Evolutionary conservation across 2,888 invertebrate genomes (phyloP).

Genomic region (Synergus laeviventris): DNA sequence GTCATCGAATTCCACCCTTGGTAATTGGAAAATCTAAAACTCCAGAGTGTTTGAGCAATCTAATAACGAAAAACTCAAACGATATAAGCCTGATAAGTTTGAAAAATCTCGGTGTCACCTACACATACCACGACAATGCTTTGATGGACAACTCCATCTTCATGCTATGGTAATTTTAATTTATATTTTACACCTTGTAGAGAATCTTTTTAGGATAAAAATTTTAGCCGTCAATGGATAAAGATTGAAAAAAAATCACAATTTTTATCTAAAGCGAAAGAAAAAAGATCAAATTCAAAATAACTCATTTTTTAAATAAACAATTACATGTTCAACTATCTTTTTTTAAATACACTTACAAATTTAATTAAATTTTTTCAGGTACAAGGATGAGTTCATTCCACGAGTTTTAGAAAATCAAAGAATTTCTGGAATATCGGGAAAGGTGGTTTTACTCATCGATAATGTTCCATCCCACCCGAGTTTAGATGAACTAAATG

Average conservation of each 20-base stretch:
- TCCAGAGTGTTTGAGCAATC: conserved; percentile 13
- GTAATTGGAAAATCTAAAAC: conserved; percentile 18
- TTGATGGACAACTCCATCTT: conserved; percentile 38
- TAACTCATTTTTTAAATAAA: no score
- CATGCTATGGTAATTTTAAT: conserved; percentile 21
- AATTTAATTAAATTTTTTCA: not conserved
- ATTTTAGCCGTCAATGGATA: no score
- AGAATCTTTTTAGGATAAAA: not conserved
- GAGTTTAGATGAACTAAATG: not conserved
- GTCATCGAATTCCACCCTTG: conserved; percentile 5
- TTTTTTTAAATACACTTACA: no score
- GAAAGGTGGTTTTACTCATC: not conserved
- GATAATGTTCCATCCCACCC: not conserved
- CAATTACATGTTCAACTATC: no score
- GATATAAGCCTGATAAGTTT: not conserved
- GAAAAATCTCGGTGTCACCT: not conserved
- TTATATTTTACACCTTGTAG: not conserved
- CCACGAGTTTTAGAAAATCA: not conserved
- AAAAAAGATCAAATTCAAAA: no score
- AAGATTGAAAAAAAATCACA: no score
- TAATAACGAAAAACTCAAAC: not conserved
- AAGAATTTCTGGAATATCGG: not conserved
- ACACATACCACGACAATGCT: conserved; percentile 20
- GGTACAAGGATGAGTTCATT: not conserved
- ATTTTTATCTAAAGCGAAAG: no score